These are phyloP conservation scores for Pegoplata infirma DNA, from an alignment of 2,888 invertebrate genomes.

Conservation along the genomic window DNA sequence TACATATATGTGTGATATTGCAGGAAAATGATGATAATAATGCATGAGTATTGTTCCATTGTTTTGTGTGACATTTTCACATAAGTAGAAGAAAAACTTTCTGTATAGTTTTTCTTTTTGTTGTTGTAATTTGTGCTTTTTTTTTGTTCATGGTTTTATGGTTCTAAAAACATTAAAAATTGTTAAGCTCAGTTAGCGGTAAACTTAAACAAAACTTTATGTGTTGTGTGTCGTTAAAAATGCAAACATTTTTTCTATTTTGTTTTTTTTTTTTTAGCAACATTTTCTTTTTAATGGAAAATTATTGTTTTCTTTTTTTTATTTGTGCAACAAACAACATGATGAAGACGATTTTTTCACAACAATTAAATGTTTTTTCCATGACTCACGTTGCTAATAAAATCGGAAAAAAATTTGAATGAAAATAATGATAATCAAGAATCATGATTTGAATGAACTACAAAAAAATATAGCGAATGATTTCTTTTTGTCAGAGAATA, in stretches of 20 bases:
- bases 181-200: conserved; percentile 38
- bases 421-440: not conserved
- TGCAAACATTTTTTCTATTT: conserved; percentile 14
- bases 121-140: not conserved
- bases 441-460: not conserved
- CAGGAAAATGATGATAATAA: conserved; percentile 12
- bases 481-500: no score
- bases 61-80: conserved; percentile 48
- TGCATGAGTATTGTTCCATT: conserved; percentile 41
- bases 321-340: no score
- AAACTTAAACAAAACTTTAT: conserved; percentile 42
- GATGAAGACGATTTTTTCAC: conserved; percentile 14
- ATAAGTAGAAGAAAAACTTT: conserved; percentile 33
- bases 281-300: conserved; percentile 5
- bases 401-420: not conserved
- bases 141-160: conserved; percentile 41
- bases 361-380: conserved; percentile 46
- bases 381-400: conserved; percentile 46
- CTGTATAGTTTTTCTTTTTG: conserved; percentile 21
- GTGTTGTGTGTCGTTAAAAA: conserved; percentile 32
- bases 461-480: no score
- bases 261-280: not conserved
- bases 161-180: conserved; percentile 29
- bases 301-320: conserved; percentile 37
- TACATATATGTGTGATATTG: not conserved